A percentile compares a stretch with the other conserved stretches of the same genome.
These are phyloP conservation scores for Rhabdomys dilectus DNA, from an alignment of 2,113 vertebrate species.

Conservation along the genomic window DNA sequence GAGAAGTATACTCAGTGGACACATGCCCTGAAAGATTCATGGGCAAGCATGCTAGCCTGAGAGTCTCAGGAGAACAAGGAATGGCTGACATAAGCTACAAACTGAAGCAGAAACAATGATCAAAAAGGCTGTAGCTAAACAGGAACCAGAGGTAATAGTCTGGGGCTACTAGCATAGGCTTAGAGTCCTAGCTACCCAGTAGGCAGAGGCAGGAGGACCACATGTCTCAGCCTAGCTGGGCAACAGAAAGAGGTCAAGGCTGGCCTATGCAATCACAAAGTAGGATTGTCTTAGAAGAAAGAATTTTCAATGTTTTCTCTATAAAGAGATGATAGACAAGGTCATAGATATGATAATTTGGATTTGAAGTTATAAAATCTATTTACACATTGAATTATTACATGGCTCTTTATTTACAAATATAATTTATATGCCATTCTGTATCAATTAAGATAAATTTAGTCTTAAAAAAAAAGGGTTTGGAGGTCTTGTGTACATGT, in stretches of 20 bases:
- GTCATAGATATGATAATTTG: background rate
- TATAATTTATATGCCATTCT: background rate
- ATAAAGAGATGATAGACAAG: background rate
- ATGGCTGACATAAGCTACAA: background rate
- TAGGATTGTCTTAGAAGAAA: background rate
- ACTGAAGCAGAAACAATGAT: background rate
- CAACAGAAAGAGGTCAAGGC: background rate
- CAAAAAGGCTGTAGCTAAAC: too few relatives aligned
- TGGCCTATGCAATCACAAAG: background rate
- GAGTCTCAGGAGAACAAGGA: background rate
- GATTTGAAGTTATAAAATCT: background rate
- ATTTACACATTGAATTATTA: background rate
- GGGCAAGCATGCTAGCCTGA: background rate
- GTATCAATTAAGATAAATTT: background rate
- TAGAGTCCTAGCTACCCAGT: background rate
- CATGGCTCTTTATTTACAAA: background rate
- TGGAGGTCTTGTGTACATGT: background rate
- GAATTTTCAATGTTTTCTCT: background rate
- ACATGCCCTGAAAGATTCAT: background rate
- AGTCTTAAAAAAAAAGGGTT: background rate
- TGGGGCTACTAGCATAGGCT: background rate
- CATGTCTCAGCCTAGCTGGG: too few relatives aligned
- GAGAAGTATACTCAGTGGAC: background rate
- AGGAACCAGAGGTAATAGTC: background rate
- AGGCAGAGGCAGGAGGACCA: background rate